Evolutionary conservation across 2,113 vertebrate species (phyloP).

Genomic region (Cygnus buccinator): DNA sequence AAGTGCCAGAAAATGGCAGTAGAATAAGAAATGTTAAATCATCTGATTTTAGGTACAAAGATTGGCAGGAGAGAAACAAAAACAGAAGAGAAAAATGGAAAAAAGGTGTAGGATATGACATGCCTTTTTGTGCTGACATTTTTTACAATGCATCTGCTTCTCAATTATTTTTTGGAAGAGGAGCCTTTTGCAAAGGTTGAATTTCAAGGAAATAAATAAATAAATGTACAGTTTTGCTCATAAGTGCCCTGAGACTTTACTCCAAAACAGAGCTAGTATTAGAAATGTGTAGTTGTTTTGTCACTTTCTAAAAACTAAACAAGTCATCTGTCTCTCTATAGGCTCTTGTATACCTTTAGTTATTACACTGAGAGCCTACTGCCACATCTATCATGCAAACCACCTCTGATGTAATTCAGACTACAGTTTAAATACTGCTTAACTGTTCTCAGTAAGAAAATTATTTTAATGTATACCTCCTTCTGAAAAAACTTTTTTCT

Average conservation of each 20-base stretch:
- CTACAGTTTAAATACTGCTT: neutral
- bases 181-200: neutral
- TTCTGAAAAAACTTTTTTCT: neutral
- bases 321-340: neutral
- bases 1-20: neutral
- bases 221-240: neutral
- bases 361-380: neutral
- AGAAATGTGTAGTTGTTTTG: neutral
- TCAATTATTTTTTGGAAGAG: neutral
- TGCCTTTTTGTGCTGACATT: neutral
- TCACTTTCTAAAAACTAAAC: neutral
- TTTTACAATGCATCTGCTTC: neutral
- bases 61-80: constrained; percentile 2
- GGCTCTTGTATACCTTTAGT: neutral
- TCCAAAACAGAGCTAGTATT: neutral
- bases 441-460: neutral
- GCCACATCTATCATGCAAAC: neutral
- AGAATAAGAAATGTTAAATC: neutral
- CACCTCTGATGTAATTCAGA: neutral
- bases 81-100: neutral
- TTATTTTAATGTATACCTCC: neutral
- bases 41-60: neutral
- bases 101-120: neutral
- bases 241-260: neutral
- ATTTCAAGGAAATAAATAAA: neutral